Percentiles rank a stretch among this genome's conserved stretches.
phyloP scores from a whole-genome alignment of 2,888 invertebrate species.

The Endomychus coccineus region DNA sequence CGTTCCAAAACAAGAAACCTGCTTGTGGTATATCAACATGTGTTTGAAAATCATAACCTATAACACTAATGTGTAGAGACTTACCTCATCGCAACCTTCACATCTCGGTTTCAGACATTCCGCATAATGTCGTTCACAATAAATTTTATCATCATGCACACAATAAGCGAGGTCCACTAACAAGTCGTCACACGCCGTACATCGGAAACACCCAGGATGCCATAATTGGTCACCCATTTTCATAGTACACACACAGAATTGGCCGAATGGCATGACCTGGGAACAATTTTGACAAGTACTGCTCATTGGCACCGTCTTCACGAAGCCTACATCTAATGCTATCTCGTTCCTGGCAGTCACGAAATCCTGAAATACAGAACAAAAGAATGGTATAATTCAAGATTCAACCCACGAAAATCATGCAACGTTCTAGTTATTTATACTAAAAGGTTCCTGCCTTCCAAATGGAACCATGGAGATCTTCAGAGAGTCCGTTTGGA shows the following conservation, averaged over 20 bases:
- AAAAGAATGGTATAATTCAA: too few species aligned
- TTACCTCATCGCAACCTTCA: conserved; percentile 96
- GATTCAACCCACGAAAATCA: too few species aligned
- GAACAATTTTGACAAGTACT: conserved; percentile 77
- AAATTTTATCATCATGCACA: conserved; percentile 77
- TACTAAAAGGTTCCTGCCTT: background rate
- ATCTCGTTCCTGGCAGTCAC: conserved; percentile 90
- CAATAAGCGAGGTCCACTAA: conserved; percentile 96
- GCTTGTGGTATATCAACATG: too few species aligned
- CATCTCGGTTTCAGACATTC: conserved; percentile 93
- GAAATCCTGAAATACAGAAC: conserved; percentile 61
- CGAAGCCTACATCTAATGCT: conserved; percentile 83
- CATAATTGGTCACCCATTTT: conserved; percentile 51
- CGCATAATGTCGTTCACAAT: conserved; percentile 94
- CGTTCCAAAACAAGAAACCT: too few species aligned
- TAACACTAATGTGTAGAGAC: too few species aligned
- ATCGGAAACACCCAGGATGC: conserved; percentile 92
- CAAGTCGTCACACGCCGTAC: conserved; percentile 80
- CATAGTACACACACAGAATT: conserved; percentile 60
- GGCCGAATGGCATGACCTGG: conserved; percentile 69
- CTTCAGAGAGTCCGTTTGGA: too few species aligned
- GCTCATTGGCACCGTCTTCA: conserved; percentile 34
- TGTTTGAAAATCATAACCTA: too few species aligned
- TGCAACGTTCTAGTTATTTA: too few species aligned
- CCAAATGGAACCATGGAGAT: too few species aligned